phyloP scores from a whole-genome alignment of 1,140 invertebrate genomes.

The Diorhabda carinulata region DNA sequence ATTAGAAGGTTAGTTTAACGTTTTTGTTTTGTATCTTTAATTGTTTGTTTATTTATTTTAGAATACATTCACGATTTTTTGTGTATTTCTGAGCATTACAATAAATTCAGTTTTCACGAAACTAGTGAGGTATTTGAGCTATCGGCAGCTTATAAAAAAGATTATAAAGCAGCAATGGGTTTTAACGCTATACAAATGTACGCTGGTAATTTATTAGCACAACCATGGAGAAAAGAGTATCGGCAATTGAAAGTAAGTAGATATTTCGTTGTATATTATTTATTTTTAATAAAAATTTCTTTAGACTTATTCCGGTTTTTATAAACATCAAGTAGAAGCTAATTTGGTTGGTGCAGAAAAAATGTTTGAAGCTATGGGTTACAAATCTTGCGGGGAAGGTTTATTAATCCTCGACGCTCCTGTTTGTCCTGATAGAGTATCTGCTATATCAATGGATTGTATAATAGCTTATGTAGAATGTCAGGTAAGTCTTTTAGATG shows the following conservation, averaged over 20 bases:
- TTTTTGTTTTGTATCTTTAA: neutral
- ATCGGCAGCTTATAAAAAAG: constrained; percentile 62
- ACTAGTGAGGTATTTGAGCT: constrained; percentile 69
- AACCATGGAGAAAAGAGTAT: constrained; percentile 87
- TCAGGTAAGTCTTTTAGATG: constrained; percentile 55
- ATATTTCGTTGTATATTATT: neutral
- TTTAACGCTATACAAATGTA: constrained; percentile 81
- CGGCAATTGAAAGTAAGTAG: constrained; percentile 65
- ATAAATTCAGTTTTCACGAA: constrained; percentile 72
- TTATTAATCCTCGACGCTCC: constrained; percentile 63
- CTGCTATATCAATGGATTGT: constrained; percentile 74
- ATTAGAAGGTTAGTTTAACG: constrained; percentile 59
- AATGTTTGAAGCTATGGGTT: constrained; percentile 79
- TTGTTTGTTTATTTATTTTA: constrained; percentile 45
- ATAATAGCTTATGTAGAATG: constrained; percentile 86
- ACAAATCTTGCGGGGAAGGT: constrained; percentile 58
- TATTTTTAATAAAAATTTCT: neutral
- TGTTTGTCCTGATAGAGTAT: constrained; percentile 75
- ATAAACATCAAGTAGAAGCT: constrained; percentile 78
- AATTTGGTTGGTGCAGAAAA: constrained; percentile 70
- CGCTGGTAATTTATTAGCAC: constrained; percentile 76
- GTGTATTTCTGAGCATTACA: constrained; percentile 70
- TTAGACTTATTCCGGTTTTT: constrained; percentile 80
- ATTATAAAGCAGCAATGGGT: constrained; percentile 71
- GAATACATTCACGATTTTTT: constrained; percentile 74